These are phyloP conservation scores for Oreochromis grahami DNA, from an alignment of 2,797 vertebrate species.

Conservation along the genomic window DNA sequence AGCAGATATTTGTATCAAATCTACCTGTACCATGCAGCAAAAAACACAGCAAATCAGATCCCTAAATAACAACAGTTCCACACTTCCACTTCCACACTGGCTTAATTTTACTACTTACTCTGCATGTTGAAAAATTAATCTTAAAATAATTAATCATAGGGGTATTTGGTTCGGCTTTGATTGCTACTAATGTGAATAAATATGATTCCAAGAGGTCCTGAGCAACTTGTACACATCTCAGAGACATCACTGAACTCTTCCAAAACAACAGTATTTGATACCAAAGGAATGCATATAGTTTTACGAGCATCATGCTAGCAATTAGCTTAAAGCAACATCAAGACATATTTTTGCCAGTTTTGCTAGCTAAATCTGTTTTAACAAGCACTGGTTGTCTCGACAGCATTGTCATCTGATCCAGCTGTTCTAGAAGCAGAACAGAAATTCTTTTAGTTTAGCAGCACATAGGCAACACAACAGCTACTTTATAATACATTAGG, in stretches of 20 bases:
- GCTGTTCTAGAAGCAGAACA: neutral
- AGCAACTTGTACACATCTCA: neutral
- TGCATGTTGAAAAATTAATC: neutral
- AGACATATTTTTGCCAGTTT: neutral
- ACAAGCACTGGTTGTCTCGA: neutral
- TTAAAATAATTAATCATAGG: neutral
- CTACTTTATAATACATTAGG: constrained; percentile 15
- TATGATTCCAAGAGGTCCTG: neutral
- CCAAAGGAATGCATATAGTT: neutral
- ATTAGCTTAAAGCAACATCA: neutral
- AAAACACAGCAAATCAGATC: neutral
- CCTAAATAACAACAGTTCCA: neutral
- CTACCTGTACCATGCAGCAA: neutral
- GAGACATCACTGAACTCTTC: neutral
- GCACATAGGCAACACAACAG: neutral
- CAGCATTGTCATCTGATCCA: neutral
- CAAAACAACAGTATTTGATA: neutral
- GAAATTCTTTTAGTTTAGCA: neutral
- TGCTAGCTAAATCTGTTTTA: neutral
- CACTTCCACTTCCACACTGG: neutral
- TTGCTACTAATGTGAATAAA: neutral
- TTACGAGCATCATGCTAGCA: neutral
- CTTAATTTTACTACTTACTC: neutral
- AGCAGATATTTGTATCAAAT: neutral
- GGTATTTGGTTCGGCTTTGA: neutral